Percentiles rank a stretch among this genome's conserved stretches.
Conservation (phyloP, 2,888 invertebrate genomes). For the Phortica magna region DNA sequence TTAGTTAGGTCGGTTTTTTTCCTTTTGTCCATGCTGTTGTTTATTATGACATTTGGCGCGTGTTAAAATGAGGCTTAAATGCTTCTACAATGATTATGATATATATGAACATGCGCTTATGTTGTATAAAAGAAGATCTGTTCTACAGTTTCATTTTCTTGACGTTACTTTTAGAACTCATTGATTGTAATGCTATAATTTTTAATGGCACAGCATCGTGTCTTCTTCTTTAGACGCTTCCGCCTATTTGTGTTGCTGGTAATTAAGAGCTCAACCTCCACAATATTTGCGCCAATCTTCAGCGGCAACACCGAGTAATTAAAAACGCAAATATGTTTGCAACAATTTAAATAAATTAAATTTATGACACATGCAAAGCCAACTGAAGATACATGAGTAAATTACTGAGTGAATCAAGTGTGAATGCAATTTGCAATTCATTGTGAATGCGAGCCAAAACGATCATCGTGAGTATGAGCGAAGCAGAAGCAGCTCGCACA, state of each 20-base stretch:
- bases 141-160: background rate
- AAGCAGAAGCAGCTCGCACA: background rate
- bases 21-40: slow-evolving; percentile 48
- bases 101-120: background rate
- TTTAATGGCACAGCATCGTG: background rate
- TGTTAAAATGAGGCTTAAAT: slow-evolving; percentile 64
- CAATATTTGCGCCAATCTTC: background rate
- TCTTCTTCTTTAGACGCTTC: background rate
- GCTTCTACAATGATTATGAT: background rate
- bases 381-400: slow-evolving; percentile 32
- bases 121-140: background rate
- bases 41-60: slow-evolving; percentile 72
- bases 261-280: slow-evolving; percentile 20
- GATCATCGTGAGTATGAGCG: background rate
- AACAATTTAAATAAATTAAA: slow-evolving; percentile 73
- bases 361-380: slow-evolving; percentile 69
- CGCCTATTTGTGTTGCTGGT: background rate
- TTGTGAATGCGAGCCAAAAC: background rate
- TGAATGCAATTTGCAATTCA: slow-evolving; percentile 4
- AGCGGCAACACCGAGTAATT: slow-evolving; percentile 54
- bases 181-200: background rate
- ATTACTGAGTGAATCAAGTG: slow-evolving; percentile 6
- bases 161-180: no score
- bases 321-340: slow-evolving; percentile 68
- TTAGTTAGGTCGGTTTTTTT: slow-evolving; percentile 7